Conservation (phyloP, 2,113 vertebrate species). For the Chitala chitala region DNA sequence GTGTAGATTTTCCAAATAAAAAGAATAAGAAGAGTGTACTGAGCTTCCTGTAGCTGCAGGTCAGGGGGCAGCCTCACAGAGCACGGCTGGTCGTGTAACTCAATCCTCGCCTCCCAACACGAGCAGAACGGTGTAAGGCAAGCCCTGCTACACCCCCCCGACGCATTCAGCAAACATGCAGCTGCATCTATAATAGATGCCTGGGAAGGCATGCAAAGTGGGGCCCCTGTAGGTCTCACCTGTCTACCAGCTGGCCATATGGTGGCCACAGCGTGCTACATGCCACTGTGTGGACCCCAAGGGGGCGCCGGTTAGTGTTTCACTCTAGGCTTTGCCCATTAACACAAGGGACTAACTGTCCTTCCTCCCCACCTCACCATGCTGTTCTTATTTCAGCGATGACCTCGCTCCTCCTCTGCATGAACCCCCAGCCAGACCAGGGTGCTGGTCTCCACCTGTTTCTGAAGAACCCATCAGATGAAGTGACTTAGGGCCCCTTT, state of each 20-base stretch:
- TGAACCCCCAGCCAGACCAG: not conserved
- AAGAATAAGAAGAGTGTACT: too few species aligned
- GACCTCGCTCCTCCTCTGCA: not conserved
- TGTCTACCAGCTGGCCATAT: conserved; percentile 49
- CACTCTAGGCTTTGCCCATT: conserved; percentile 9
- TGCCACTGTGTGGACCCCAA: too few species aligned
- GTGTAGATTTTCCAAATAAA: too few species aligned
- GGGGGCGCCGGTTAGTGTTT: conserved; percentile 20
- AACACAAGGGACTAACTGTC: conserved; percentile 12
- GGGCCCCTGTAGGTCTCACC: conserved; percentile 24
- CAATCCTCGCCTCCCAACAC: conserved; percentile 14
- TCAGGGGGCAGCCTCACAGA: not conserved
- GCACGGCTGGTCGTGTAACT: conserved; percentile 20
- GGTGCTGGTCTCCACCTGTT: not conserved
- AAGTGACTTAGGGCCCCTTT: not conserved
- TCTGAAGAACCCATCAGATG: too few species aligned
- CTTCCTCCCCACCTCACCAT: not conserved
- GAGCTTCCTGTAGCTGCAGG: not conserved
- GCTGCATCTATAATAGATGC: conserved; percentile 39
- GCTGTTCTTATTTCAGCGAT: conserved; percentile 27
- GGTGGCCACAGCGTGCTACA: too few species aligned
- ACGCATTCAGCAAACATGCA: conserved; percentile 44
- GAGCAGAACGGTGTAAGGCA: conserved; percentile 36
- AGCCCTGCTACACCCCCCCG: conserved; percentile 36
- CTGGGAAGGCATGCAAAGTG: conserved; percentile 33